Conservation (phyloP, 2,113 vertebrate genomes). For the Clarias gariepinus region DNA sequence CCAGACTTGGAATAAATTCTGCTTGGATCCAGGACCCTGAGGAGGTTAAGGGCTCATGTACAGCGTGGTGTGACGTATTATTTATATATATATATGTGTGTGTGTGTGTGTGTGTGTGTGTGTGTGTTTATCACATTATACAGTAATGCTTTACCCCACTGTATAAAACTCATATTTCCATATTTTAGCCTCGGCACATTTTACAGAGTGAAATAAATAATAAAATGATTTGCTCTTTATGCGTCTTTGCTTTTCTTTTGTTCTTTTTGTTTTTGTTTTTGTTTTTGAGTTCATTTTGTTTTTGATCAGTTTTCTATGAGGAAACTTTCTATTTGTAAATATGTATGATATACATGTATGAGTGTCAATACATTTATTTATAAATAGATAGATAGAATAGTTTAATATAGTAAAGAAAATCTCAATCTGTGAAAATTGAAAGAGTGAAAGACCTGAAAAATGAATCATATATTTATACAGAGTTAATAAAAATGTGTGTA, state of each 20-base stretch:
- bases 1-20: not conserved
- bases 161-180: not conserved
- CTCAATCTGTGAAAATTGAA: not conserved
- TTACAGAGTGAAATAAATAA: not conserved
- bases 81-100: not conserved
- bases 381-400: no score
- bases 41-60: not conserved
- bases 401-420: no score
- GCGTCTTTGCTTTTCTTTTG: not conserved
- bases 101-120: not conserved
- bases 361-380: no score
- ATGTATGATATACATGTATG: not conserved
- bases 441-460: not conserved
- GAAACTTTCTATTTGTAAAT: not conserved
- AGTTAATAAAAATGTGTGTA: not conserved
- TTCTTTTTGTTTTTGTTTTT: not conserved
- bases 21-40: not conserved
- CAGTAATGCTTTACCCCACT: not conserved
- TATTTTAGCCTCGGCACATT: not conserved
- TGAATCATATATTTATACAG: not conserved
- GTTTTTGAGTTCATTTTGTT: no score
- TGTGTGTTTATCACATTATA: not conserved
- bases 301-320: not conserved
- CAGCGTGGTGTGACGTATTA: no score
- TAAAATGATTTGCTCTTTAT: not conserved